phyloP scores from a whole-genome alignment of 2,797 vertebrate species.

The Anas capensis region DNA sequence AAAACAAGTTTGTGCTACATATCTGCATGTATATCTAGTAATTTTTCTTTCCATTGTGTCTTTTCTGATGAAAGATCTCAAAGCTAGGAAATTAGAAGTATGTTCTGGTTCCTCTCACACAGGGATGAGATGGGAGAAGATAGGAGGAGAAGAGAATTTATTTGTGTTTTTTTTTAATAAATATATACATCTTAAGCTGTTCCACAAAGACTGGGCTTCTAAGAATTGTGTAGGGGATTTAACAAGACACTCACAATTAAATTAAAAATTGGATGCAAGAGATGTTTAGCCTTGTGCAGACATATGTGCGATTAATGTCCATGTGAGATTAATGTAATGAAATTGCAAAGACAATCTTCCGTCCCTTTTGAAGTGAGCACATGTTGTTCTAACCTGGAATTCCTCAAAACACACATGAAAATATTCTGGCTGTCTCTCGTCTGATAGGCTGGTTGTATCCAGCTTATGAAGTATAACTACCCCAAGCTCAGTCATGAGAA shows the following conservation, averaged over 20 bases:
- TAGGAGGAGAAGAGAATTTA: background rate
- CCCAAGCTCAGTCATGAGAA: background rate
- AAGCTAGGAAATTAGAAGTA: background rate
- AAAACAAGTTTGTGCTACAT: background rate
- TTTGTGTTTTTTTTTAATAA: too few species aligned
- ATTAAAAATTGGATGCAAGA: background rate
- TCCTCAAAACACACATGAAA: background rate
- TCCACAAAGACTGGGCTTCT: background rate
- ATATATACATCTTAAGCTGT: background rate
- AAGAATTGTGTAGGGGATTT: background rate
- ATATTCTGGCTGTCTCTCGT: background rate
- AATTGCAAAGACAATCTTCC: background rate
- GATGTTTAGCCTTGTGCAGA: background rate
- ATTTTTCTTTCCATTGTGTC: background rate
- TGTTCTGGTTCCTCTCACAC: background rate
- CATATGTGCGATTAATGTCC: background rate
- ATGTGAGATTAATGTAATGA: background rate
- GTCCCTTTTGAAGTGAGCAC: background rate
- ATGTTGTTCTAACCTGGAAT: background rate
- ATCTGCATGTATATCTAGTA: background rate
- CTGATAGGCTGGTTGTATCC: background rate
- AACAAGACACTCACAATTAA: background rate
- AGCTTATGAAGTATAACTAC: background rate
- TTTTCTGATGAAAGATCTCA: slow-evolving; percentile 6
- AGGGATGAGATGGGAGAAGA: background rate